Evolutionary conservation across 2,888 invertebrate genomes (phyloP).

Genomic region (Oscheius sp.): DNA sequence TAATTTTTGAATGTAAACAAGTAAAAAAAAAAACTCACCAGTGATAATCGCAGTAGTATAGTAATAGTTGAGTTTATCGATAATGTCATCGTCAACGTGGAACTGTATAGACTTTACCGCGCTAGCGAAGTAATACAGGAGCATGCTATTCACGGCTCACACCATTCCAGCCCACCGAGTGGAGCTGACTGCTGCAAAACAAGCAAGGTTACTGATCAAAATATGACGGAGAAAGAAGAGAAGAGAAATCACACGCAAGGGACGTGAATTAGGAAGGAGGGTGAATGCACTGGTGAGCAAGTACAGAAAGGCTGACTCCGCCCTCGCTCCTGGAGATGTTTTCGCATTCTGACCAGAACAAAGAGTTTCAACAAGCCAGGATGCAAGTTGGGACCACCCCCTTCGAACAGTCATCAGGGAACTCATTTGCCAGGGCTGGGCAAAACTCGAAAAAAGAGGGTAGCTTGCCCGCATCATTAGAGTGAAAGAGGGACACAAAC

Average conservation of each 20-base stretch:
- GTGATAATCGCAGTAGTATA: conserved; percentile 73
- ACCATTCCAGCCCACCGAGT: conserved; percentile 24
- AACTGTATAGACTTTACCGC: conserved; percentile 73
- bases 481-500: background rate
- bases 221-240: conserved; percentile 3
- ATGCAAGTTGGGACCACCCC: conserved; percentile 2
- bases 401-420: conserved; percentile 5
- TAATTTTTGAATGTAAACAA: too few relatives aligned
- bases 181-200: conserved; percentile 18
- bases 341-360: conserved; percentile 34
- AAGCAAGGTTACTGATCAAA: background rate
- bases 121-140: conserved; percentile 72
- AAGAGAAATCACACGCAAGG: conserved; percentile 28
- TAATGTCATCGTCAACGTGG: conserved; percentile 74
- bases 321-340: conserved; percentile 38
- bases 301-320: conserved; percentile 35
- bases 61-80: conserved; percentile 74
- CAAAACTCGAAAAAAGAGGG: background rate
- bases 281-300: conserved; percentile 37
- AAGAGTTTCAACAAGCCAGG: conserved; percentile 16
- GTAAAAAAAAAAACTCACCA: conserved; percentile 50
- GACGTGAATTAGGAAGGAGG: conserved; percentile 30
- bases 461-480: background rate
- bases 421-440: conserved; percentile 3
- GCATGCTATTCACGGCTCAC: conserved; percentile 48